Conservation (phyloP, 2,113 vertebrate species). For the Macrotus californicus region DNA sequence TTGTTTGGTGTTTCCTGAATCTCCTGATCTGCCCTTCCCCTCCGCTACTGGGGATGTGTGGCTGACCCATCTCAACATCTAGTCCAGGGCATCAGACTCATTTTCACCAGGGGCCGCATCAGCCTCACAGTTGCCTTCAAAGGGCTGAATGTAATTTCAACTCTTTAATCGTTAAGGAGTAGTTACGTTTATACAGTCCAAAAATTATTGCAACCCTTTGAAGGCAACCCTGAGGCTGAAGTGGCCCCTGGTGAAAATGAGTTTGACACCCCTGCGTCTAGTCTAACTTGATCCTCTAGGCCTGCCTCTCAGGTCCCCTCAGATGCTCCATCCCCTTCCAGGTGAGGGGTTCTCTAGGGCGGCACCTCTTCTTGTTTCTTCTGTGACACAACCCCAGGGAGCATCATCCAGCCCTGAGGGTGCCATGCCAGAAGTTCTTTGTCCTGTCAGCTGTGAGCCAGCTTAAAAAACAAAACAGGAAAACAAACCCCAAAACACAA, state of each 20-base stretch:
- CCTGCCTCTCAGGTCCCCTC: neutral
- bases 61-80: neutral
- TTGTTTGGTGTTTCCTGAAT: neutral
- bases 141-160: too few species aligned
- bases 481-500: neutral
- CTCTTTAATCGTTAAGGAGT: too few species aligned
- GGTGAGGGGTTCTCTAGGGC: neutral
- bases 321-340: neutral
- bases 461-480: neutral
- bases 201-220: too few species aligned
- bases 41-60: neutral
- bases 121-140: too few species aligned
- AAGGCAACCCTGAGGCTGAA: too few species aligned
- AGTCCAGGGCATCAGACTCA: too few species aligned
- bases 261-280: too few species aligned
- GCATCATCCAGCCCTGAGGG: neutral
- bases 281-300: neutral
- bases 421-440: neutral
- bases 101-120: too few species aligned
- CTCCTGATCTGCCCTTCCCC: neutral
- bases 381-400: rapidly evolving
- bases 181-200: too few species aligned
- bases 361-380: neutral
- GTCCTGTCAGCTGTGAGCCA: neutral
- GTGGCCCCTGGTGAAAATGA: too few species aligned